Conservation (phyloP, 2,797 vertebrate genomes). For the Poecilia picta region DNA sequence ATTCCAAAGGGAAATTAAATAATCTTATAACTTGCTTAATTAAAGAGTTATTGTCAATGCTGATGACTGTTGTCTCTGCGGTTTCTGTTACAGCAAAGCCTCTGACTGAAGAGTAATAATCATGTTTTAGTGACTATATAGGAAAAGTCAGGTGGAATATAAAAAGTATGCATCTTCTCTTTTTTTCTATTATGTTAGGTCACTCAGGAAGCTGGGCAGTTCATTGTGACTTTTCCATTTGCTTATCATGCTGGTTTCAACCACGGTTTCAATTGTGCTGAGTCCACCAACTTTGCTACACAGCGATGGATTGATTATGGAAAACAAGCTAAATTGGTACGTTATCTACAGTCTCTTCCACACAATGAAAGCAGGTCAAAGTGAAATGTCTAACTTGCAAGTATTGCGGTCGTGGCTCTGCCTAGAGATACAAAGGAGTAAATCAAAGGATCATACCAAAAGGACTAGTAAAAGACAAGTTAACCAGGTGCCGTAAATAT, state of each 20-base stretch:
- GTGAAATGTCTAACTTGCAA: background rate
- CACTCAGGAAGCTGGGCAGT: conserved; percentile 95
- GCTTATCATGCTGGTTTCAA: conserved; percentile 98
- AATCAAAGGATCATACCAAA: background rate
- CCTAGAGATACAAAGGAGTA: background rate
- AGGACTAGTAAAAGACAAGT: background rate
- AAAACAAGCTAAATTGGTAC: conserved; percentile 93
- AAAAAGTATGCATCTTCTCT: background rate
- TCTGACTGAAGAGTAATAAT: background rate
- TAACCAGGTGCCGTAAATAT: background rate
- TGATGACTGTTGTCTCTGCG: no score
- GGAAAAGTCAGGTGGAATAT: background rate
- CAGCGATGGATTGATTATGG: conserved; percentile 98
- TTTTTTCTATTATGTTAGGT: conserved; percentile 77
- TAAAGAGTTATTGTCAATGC: no score
- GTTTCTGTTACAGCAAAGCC: no score
- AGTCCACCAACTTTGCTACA: conserved; percentile 97
- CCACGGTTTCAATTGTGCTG: conserved; percentile 97
- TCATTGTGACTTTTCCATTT: conserved; percentile 96
- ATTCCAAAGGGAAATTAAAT: no score
- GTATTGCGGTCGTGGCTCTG: background rate
- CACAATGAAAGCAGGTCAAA: background rate
- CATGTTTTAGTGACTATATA: background rate
- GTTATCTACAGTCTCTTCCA: background rate
- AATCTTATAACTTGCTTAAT: no score